Conservation (phyloP, 2,888 invertebrate genomes). For the Cryptosula pallasiana region DNA sequence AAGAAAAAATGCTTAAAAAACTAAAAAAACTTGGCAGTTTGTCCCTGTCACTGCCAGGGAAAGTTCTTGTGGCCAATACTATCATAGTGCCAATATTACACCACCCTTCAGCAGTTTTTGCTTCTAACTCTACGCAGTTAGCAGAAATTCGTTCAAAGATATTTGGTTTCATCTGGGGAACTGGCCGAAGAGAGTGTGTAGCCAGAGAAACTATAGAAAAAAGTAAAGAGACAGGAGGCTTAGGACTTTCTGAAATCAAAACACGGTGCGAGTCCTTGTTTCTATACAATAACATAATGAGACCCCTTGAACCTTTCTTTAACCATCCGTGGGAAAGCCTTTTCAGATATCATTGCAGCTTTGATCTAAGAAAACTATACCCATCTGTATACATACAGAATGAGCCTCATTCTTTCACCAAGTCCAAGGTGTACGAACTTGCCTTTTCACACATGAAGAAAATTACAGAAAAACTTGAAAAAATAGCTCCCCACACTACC, state of each 20-base stretch:
- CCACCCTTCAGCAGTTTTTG: background rate
- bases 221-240: background rate
- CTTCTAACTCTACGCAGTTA: background rate
- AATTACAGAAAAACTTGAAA: background rate
- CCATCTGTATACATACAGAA: background rate
- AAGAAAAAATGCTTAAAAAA: background rate
- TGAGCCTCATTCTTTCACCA: background rate
- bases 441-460: too few relatives aligned
- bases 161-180: background rate
- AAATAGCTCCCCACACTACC: background rate
- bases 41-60: background rate
- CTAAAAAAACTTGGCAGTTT: background rate
- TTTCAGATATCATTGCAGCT: background rate
- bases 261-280: background rate
- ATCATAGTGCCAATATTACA: background rate
- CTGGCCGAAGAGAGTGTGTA: background rate
- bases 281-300: background rate
- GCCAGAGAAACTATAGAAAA: background rate
- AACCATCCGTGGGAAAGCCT: background rate
- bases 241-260: background rate
- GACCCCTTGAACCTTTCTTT: background rate
- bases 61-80: background rate
- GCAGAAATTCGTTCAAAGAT: background rate
- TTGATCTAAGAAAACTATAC: background rate
- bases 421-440: background rate